A percentile compares a stretch with the other conserved stretches of the same genome.
These are phyloP conservation scores for Zalophus californianus DNA, from an alignment of 2,797 vertebrate species.

Conservation along the genomic window DNA sequence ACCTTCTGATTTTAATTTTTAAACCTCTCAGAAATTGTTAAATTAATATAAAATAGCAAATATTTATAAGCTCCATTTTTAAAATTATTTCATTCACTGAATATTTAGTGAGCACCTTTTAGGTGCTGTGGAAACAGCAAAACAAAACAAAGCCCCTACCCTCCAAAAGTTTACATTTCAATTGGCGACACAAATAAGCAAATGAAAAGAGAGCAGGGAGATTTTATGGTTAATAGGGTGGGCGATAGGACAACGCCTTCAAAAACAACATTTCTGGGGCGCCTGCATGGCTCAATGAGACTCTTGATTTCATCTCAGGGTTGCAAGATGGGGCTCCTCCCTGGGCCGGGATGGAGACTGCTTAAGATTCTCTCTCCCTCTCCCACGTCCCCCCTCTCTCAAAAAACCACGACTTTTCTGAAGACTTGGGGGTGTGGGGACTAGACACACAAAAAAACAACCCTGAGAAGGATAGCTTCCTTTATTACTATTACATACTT, in stretches of 20 bases:
- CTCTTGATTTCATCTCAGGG: too few species aligned
- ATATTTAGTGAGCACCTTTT: not conserved
- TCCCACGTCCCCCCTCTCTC: not conserved
- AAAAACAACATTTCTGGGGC: not conserved
- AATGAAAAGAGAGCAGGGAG: not conserved
- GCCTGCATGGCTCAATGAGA: too few species aligned
- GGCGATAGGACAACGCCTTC: not conserved
- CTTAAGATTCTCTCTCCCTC: not conserved
- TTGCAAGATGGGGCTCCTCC: not conserved
- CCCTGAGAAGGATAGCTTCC: not conserved
- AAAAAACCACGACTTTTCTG: not conserved
- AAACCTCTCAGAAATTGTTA: slow-evolving; percentile 20
- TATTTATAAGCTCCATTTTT: slow-evolving; percentile 36
- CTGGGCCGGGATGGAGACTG: not conserved
- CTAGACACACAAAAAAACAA: not conserved
- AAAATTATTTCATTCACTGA: slow-evolving; percentile 21
- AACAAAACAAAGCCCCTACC: slow-evolving; percentile 1
- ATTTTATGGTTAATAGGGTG: not conserved
- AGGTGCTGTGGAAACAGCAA: not conserved
- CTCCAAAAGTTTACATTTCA: not conserved
- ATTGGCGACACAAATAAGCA: not conserved
- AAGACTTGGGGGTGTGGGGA: not conserved
- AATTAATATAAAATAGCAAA: slow-evolving; percentile 30
- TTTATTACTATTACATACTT: not conserved
- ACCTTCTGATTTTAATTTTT: slow-evolving; percentile 28